Base-by-base conservation (phyloP, 1,140 invertebrate genomes). In the Physella acuta region DNA sequence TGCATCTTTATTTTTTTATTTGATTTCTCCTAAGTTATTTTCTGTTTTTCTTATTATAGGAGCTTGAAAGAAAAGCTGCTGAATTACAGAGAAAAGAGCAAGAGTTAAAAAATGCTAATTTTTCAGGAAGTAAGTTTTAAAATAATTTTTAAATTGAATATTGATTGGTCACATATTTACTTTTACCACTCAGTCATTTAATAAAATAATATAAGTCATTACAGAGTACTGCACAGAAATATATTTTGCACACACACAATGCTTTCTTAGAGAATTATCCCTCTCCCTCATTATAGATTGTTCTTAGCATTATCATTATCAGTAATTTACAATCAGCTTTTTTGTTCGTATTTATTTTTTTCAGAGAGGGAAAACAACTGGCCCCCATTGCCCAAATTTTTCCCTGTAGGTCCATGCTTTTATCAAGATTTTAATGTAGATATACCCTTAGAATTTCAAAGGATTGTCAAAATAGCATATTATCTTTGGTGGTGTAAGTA, bases 361-460 rank as follows among this genome's bases (percentile, higher is more conserved):
- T 55, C 88, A 87, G 92, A 90, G 60, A 89, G 93, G 74, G 89
- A 91, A 79, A 97, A 99, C 83, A 99, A 99, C 87, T 99, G 96
- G 95, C 97, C 97, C 2, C 97, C 97, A 17, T 82, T 99, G 67
- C 97, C 97, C 37, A 91, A 91, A 75, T 95, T 91, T 75, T 95
- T 94, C 78, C 88, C 87, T 49, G 89, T 98, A 61, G 93, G 97
- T 80, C 97, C 97, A 0, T 99, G 97, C 85, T 99, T 99, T 85
- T 99, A 99, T 87, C 97, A 99, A 88, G 97, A 99, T 85, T 98
- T 99, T 74, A 94, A 95, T 85, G 92, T 99, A n/a, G 98, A 99
- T 84, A 99, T 99, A 85, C 95, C 96, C 26, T 86, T 94, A 59
- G 94, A 99, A 84, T 99, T 99, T 86, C 96, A 99, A 85, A 92